phyloP scores from a whole-genome alignment of 1,140 invertebrate species.

The Aphis craccivora region DNA sequence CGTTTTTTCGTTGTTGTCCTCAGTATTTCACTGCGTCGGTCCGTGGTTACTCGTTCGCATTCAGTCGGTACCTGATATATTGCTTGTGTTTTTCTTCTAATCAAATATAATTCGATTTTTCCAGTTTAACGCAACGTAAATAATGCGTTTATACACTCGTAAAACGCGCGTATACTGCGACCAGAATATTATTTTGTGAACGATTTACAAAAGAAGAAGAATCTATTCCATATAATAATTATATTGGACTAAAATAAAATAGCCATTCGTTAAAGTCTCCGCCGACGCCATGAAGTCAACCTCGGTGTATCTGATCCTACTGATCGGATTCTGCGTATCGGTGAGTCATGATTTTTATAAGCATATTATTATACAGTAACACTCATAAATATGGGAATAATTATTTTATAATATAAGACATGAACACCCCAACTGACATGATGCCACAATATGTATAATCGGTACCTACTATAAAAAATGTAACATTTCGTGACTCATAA shows the following conservation, averaged over 20 bases:
- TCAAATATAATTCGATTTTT: background rate
- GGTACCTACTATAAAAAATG: background rate
- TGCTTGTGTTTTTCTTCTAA: background rate
- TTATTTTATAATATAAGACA: background rate
- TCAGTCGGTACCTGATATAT: background rate
- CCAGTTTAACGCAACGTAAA: background rate
- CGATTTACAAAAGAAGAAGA: background rate
- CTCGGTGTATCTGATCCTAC: conserved; percentile 27
- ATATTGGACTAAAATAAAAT: background rate
- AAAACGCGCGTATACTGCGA: background rate
- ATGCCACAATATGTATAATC: background rate
- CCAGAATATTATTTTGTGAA: conserved; percentile 40
- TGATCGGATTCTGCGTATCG: conserved; percentile 28
- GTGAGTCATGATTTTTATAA: conserved; percentile 31
- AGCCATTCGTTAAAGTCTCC: conserved; percentile 52
- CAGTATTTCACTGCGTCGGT: conserved; percentile 16
- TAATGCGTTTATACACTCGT: background rate
- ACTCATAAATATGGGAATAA: background rate
- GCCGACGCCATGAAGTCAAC: conserved; percentile 36
- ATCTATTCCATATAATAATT: background rate
- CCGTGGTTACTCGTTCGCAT: background rate
- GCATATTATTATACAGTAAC: background rate
- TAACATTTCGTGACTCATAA: conserved; percentile 5
- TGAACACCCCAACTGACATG: background rate
- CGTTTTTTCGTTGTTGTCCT: conserved; percentile 31